Evolutionary conservation across 2,113 vertebrate genomes (phyloP), one percentile per base, ranked within the genome.

Genomic region (Tragelaphus imberbis): DNA sequence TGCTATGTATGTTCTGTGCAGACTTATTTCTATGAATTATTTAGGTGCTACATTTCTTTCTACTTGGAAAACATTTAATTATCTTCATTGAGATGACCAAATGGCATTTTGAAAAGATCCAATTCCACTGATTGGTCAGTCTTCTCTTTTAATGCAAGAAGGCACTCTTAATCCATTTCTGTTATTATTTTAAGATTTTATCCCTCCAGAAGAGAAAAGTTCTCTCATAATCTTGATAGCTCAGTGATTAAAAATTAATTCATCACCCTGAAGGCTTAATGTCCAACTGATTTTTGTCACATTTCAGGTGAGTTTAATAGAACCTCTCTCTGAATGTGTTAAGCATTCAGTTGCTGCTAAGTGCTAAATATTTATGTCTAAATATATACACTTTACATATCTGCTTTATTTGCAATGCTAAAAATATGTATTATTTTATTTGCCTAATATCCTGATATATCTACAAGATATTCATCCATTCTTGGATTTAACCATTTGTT

Each of bases 161-260:
- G 80, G 17, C 17, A 87, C 94, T 90, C 33, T 55, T 36, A 59
- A 82, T 87, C 27, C 40, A 81, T 84, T 97, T 94, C 55, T 95
- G 79, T 55, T 92, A 53, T 93, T 95, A 51, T 94, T 96, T 97
- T 23, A 77, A 89, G 84, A 19, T 91, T 14, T 8, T 55, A 58
- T 95, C 33, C 36, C 30, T 65, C 40, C 7, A 51, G 86, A 71
- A 94, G 56, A 63, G 94, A 86, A 92, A 61, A 91, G 40, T 98
- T 96, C 59, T 95, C 15, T 94, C 68, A 87, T 89, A 95, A 68
- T 93, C 58, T 81, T 88, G 51, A 87, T 90, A 95, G 53, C 84
- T 94, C 58, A 89, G 68, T 95, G 71, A 93, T 98, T 98, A 97
- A 97, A 95, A 97, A 92, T 97, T 55, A 93, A 97, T 97, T 88